Evolutionary conservation across 1,140 invertebrate genomes (phyloP), one percentile per base, ranked within the genome.

Genomic region (Macrosteles quadrilineatus): DNA sequence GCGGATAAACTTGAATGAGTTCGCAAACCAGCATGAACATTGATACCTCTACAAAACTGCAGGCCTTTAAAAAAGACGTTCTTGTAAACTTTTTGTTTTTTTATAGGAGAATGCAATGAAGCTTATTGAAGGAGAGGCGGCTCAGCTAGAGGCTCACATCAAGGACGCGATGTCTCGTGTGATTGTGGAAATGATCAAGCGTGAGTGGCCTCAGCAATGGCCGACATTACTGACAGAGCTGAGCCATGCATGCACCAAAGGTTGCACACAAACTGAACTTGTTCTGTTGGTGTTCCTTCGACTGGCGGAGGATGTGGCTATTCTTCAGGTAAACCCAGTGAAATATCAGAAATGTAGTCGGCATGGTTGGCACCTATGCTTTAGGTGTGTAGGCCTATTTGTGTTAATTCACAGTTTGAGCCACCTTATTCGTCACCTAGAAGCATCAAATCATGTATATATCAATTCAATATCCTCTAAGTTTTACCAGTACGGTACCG

Each of bases 201-300:
- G 95, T 17, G 94, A 97, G 79, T 98, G 95, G 96, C 95, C 96
- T 0, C 95, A 97, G 78, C 93, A 97, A 69, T 98, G 95, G 95
- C 91, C 93, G 0, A 88, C 89, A 0, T 77, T 98, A 11, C 78
- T 97, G 12, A 81, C 86, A 0, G 94, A 97, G 78, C 81, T 97
- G 0, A 90, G 80, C 64, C 69, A 72, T 72, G 90, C 90, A 29
- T 92, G 91, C 76, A 83, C 85, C n/a, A 85, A 86, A 75, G 93
- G 93, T 6, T 90, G 91, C 76, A 87, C 87, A 21, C 94, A 96
- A 75, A 95, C 93, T 6, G 93, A 97, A 80, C 83, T 96, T 31
- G 94, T 96, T 17, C 80, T 97, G 12, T 82, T 94, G 68, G 89
- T 96, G 0, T 93, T 97, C 75, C 81, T 96, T 1, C 83, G 94